A percentile compares a stretch with the other conserved stretches of the same genome.
phyloP scores from a whole-genome alignment of 2,797 vertebrate species.

The Petrocephalus sullivani region DNA sequence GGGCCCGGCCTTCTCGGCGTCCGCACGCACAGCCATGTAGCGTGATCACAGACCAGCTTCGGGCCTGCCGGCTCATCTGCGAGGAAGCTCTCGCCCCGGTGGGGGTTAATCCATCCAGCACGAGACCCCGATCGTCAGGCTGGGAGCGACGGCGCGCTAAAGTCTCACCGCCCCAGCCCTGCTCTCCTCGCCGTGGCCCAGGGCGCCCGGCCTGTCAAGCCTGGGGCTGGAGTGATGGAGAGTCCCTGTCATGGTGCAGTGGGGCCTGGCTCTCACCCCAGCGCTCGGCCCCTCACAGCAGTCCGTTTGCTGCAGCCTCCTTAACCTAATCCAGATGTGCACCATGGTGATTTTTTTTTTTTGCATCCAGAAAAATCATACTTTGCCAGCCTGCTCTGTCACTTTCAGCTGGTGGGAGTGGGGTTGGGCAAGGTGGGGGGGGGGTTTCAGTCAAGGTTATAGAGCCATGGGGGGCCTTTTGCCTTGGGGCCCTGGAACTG shows the following conservation, averaged over 20 bases:
- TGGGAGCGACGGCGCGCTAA: not conserved
- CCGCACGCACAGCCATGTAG: not conserved
- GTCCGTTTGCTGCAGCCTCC: not conserved
- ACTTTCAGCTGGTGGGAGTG: not conserved
- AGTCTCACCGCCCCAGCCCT: not conserved
- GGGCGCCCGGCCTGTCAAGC: slow-evolving; percentile 11
- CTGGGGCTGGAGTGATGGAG: slow-evolving; percentile 16
- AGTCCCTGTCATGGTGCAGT: not conserved
- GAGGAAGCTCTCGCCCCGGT: not conserved
- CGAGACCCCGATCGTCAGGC: not conserved
- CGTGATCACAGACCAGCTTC: not conserved
- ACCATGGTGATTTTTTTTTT: not conserved
- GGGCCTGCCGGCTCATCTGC: not conserved
- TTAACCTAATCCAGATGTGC: slow-evolving; percentile 25
- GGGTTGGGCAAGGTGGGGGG: not conserved
- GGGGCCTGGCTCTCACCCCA: slow-evolving; percentile 7
- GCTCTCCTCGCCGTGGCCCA: not conserved
- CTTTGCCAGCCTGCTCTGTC: slow-evolving; percentile 12
- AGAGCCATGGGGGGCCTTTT: slow-evolving; percentile 41
- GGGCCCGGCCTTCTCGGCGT: not conserved
- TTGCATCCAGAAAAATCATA: not conserved
- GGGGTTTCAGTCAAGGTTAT: slow-evolving; percentile 35
- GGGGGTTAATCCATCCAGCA: not conserved
- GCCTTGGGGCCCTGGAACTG: slow-evolving; percentile 43
- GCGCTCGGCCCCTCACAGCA: not conserved